Evolutionary conservation across 2,113 vertebrate genomes (phyloP).

Genomic region (Meles meles): DNA sequence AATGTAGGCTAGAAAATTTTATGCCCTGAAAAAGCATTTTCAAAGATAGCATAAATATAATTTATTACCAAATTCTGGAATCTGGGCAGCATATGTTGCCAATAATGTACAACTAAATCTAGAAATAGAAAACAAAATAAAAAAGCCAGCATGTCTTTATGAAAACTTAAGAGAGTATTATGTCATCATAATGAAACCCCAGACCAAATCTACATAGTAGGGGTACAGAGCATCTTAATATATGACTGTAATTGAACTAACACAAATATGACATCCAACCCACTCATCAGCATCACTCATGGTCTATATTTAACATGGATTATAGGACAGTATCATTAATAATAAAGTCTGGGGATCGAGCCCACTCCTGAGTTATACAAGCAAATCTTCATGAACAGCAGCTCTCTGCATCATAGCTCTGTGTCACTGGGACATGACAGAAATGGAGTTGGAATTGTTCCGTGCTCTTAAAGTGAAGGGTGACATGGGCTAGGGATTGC

Average conservation of each 20-base stretch:
- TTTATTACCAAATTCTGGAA: conserved; percentile 35
- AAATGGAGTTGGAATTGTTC: background rate
- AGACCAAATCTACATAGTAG: conserved; percentile 22
- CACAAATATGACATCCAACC: conserved; percentile 20
- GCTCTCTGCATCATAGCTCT: background rate
- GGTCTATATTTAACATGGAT: conserved; percentile 56
- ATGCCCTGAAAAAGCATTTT: conserved; percentile 7
- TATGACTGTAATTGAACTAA: conserved; percentile 40
- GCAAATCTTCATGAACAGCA: background rate
- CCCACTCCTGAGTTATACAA: background rate
- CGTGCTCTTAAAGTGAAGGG: background rate
- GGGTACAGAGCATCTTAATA: conserved; percentile 23
- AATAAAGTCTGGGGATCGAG: conserved; percentile 14
- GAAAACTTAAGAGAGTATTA: conserved; percentile 42
- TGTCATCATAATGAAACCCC: conserved; percentile 55
- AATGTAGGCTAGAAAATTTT: background rate
- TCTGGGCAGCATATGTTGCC: conserved; percentile 27
- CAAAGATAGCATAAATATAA: background rate
- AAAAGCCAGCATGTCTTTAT: conserved; percentile 60
- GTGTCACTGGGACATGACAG: background rate
- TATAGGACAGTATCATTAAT: conserved; percentile 46
- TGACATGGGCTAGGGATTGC: rapidly evolving
- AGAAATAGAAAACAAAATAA: conserved; percentile 61
- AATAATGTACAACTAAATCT: conserved; percentile 38
- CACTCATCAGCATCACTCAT: conserved; percentile 24